Percentiles rank a stretch among this genome's conserved stretches.
Conservation (phyloP, 2,113 vertebrate genomes). For the Burhinus oedicnemus region DNA sequence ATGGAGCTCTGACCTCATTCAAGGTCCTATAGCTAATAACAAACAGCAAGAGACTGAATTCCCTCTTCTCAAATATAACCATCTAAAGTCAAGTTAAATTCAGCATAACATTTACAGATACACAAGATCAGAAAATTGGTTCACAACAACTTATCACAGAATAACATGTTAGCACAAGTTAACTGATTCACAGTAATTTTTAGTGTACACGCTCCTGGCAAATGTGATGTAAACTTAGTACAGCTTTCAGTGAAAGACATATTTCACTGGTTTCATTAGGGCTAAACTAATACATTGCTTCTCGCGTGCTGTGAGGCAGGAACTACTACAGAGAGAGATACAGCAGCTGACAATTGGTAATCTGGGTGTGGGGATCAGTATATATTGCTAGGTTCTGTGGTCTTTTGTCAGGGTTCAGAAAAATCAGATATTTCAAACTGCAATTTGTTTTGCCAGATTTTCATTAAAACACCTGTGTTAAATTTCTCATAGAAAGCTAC, state of each 20-base stretch:
- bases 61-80: neutral
- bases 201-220: neutral
- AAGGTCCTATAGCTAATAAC: neutral
- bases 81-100: slow-evolving; percentile 9
- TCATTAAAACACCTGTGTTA: neutral
- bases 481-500: neutral
- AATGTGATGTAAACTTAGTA: slow-evolving; percentile 5
- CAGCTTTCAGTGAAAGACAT: neutral
- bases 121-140: slow-evolving; percentile 31
- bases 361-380: neutral
- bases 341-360: neutral
- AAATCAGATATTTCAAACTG: neutral
- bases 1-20: neutral
- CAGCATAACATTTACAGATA: neutral
- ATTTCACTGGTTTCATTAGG: slow-evolving; percentile 14
- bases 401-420: neutral
- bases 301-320: neutral
- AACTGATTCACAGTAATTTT: slow-evolving; percentile 49
- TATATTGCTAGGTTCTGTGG: neutral
- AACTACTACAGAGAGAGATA: neutral
- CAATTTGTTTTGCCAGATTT: neutral
- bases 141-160: slow-evolving; percentile 24
- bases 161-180: slow-evolving; percentile 43
- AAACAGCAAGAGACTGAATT: neutral
- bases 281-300: neutral